phyloP scores from a whole-genome alignment of 2,113 vertebrate species.

The Chamaetylas fuelleborni region DNA sequence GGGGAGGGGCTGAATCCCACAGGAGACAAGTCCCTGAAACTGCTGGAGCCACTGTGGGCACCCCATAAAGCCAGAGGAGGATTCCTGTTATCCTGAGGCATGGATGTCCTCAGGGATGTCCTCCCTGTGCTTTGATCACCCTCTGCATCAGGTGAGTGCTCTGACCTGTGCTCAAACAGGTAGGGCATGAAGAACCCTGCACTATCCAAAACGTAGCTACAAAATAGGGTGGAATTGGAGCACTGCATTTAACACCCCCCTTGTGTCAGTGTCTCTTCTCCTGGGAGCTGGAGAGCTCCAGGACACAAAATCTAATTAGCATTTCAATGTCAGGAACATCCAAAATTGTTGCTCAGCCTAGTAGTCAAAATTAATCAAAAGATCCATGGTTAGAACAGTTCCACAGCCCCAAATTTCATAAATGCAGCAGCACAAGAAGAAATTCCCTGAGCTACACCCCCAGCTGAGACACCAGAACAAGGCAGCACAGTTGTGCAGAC shows the following conservation, averaged over 20 bases:
- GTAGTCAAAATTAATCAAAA: background rate
- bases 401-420: background rate
- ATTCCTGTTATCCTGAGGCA: background rate
- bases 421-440: background rate
- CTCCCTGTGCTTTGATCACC: background rate
- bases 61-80: background rate
- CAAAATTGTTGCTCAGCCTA: background rate
- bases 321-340: background rate
- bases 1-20: background rate
- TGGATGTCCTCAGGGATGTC: too few species aligned
- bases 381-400: background rate
- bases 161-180: background rate
- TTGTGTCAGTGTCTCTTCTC: background rate
- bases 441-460: background rate
- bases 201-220: rapidly evolving
- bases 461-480: background rate
- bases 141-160: background rate
- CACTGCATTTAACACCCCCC: background rate
- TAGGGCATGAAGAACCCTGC: background rate
- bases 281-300: background rate
- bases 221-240: background rate
- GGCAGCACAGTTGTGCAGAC: background rate
- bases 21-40: background rate
- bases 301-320: background rate
- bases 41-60: background rate